Base-by-base conservation (phyloP, 35 echinoderm and acorn worm genomes). In the Amphiura filiformis region DNA sequence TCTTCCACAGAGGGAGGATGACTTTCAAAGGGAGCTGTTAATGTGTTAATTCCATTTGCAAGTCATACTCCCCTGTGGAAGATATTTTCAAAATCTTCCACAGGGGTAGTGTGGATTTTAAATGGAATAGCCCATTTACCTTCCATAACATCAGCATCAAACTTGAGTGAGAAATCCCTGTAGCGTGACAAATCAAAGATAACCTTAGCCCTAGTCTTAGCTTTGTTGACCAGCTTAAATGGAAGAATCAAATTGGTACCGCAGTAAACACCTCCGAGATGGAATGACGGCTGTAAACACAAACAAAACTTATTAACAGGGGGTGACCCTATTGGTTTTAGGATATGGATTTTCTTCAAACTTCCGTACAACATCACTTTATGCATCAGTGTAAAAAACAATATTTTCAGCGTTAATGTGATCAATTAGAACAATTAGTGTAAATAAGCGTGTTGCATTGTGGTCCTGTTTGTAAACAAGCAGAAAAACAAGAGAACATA, bases 81-180 rank as follows among this genome's bases (percentile, higher is more conserved):
- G n/a, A n/a, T n/a, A n/a, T n/a, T n/a, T n/a, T n/a, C n/a, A n/a
- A n/a, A n/a, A n/a, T n/a, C n/a, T n/a, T n/a, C n/a, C n/a, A n/a
- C n/a, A n/a, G n/a, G n/a, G n/a, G n/a, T n/a, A n/a, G n/a, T n/a
- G n/a, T n/a, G n/a, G n/a, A n/a, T n/a, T n/a, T n/a, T n/a, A n/a
- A n/a, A n/a, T n/a, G n/a, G n/a, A n/a, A n/a, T n/a, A n/a, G n/a
- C n/a, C n/a, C n/a, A n/a, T n/a, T n/a, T 86, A 97, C 95, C 95
- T 97, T 94, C 92, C 95, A 97, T 97, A 47, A 94, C 95, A 84
- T 97, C 95, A 35, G 91, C 92, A 78, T 97, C 91, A 89, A 97
- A 97, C 64, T 94, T 97, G 65, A 97, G 80, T 30, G 89, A 89
- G 86, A 97, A 97, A 57, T 97, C 95, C 35, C 85, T 80, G 79